These are phyloP conservation scores for Orchesellides sinensis DNA, from an alignment of 2,888 invertebrate genomes.

Conservation along the genomic window DNA sequence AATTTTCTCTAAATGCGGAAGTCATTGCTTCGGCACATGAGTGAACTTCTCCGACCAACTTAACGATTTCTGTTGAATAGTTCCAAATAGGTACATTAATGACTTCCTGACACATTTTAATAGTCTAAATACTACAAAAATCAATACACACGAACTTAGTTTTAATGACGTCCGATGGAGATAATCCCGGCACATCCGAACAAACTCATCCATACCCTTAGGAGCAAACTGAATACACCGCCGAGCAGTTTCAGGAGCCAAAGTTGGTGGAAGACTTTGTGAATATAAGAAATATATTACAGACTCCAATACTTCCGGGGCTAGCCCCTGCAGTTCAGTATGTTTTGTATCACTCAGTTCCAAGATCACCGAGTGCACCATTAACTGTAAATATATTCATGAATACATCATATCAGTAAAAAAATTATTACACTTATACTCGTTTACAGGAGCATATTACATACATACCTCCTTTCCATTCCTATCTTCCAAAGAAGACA, in stretches of 20 bases:
- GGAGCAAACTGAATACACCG: conserved; percentile 78
- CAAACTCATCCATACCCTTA: conserved; percentile 80
- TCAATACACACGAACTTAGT: conserved; percentile 80
- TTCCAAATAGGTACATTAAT: conserved; percentile 7
- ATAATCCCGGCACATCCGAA: conserved; percentile 81
- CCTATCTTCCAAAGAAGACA: conserved; percentile 76
- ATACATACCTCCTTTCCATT: conserved; percentile 40
- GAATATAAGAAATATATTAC: conserved; percentile 83
- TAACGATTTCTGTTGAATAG: conserved; percentile 80
- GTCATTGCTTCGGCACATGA: conserved; percentile 78
- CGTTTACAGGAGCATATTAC: background rate
- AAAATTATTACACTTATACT: background rate
- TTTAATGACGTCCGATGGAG: conserved; percentile 82
- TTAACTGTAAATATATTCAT: conserved; percentile 53
- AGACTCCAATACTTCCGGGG: conserved; percentile 81
- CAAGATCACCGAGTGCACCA: conserved; percentile 72
- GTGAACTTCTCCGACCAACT: conserved; percentile 83
- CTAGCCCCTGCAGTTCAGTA: conserved; percentile 79
- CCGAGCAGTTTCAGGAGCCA: conserved; percentile 81
- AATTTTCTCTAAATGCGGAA: conserved; percentile 69
- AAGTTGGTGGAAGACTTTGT: conserved; percentile 81
- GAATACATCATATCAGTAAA: background rate
- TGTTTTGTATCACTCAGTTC: conserved; percentile 65
- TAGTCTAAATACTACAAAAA: background rate
- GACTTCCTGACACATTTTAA: background rate